Base-by-base conservation (phyloP, 1,140 invertebrate species). In the Bursaphelenchus mucronatus region DNA sequence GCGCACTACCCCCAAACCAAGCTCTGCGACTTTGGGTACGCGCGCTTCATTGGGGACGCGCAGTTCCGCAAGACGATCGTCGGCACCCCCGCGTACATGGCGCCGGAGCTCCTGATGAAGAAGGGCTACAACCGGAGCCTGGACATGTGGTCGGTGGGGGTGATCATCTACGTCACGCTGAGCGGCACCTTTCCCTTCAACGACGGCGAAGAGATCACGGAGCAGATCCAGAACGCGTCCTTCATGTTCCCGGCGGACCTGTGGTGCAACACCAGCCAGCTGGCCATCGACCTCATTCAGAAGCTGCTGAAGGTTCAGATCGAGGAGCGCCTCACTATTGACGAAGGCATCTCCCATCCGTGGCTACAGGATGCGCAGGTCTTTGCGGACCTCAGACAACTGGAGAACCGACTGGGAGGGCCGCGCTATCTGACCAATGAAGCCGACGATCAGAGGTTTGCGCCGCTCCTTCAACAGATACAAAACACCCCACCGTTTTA, bases 231-330 rank as follows among this genome's bases (percentile, higher is more conserved):
- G 84, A 97, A 98, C 86, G 95, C 95, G 43, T 92, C 91, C 47
- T 98, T 98, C 81, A 98, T 99, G 95, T 99, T 97, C 86, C 95
- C 95, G n/a, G 89, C 91, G 0, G 90, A 90, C 83, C 92, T 94
- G 0, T 98, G 95, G 95, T 90, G 90, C 80, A 91, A 96, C 82
- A 94, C 97, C 76, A 94, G 92, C 17, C 87, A 88, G 41, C 89
- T 95, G 84, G 92, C 93, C 63, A 92, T 97, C 81, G 93, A 98
- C 85, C 84, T 98, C 59, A 98, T 98, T 67, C 95, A 92, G 83
- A 96, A 95, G 85, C 84, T 98, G 66, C 86, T 98, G 53, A 92
- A 96, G 89, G 93, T 98, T 17, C 50, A 80, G 77, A 82, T 80
- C 19, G 80, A 80, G 53, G 71, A 80, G 43, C 66, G 78, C 19